Conservation (phyloP, 1,140 invertebrate species). For the Leptestheria dahalacensis region DNA sequence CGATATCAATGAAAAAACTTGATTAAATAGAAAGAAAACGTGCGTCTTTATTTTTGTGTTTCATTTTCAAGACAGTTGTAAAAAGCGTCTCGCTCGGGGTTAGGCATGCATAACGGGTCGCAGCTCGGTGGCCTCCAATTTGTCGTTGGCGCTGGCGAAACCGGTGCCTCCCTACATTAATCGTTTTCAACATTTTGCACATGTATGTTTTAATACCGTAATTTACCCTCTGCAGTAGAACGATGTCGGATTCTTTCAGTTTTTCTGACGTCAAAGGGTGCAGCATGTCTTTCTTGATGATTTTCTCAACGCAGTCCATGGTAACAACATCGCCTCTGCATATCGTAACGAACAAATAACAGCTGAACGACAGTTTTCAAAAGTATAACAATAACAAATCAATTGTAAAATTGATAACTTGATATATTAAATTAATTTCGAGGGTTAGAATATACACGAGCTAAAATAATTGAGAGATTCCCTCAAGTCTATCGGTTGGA, state of each 20-base stretch:
- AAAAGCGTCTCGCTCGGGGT: too few species aligned
- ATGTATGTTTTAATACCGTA: conserved; percentile 11
- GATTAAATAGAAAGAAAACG: too few species aligned
- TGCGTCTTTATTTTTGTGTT: too few species aligned
- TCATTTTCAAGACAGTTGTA: too few species aligned
- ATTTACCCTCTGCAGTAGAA: conserved; percentile 67
- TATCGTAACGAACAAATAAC: conserved; percentile 18
- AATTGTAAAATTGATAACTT: too few species aligned
- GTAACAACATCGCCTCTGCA: conserved; percentile 87
- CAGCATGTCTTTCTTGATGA: conserved; percentile 93
- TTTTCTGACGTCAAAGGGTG: conserved; percentile 82
- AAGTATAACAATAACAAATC: too few species aligned
- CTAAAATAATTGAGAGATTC: too few species aligned
- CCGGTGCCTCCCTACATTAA: conserved; percentile 75
- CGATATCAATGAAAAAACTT: too few species aligned
- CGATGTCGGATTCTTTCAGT: conserved; percentile 85
- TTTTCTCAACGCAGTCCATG: conserved; percentile 87
- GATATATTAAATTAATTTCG: too few species aligned
- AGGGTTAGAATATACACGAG: too few species aligned
- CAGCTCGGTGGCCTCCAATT: conserved; percentile 65
- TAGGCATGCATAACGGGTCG: conserved; percentile 74
- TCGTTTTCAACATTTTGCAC: conserved; percentile 18
- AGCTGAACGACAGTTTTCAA: not conserved
- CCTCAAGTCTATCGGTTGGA: too few species aligned
- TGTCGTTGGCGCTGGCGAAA: conserved; percentile 70